Conservation (phyloP, 1,140 invertebrate species). For the Aphaenogaster ashmeadi region DNA sequence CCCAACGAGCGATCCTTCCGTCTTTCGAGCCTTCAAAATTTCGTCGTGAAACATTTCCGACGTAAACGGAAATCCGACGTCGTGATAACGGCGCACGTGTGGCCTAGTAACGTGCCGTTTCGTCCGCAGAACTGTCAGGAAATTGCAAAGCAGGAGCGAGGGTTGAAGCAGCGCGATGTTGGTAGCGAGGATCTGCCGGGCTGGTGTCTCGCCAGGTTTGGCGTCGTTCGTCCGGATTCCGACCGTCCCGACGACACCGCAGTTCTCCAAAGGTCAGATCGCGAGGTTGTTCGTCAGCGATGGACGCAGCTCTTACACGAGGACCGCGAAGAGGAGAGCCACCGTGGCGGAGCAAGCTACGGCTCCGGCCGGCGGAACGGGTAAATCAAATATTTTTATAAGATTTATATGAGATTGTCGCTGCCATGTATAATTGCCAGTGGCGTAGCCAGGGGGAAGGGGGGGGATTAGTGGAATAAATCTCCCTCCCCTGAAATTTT, state of each 20-base stretch:
- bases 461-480: too few species aligned
- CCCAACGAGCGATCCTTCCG: not conserved
- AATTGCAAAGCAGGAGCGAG: not conserved
- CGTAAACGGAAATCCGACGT: not conserved
- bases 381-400: constrained; percentile 78
- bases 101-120: not conserved
- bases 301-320: constrained; percentile 78
- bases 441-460: too few species aligned
- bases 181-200: constrained; percentile 76
- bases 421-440: not conserved
- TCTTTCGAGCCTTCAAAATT: constrained; percentile 13
- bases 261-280: constrained; percentile 75
- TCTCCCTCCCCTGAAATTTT: too few species aligned
- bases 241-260: constrained; percentile 62
- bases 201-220: constrained; percentile 79
- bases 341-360: constrained; percentile 86
- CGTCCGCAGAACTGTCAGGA: constrained; percentile 16
- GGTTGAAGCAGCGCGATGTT: constrained; percentile 78
- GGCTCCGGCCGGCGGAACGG: constrained; percentile 87
- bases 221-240: constrained; percentile 75
- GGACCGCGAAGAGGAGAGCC: constrained; percentile 78
- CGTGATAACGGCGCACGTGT: not conserved
- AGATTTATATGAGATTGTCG: not conserved
- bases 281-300: constrained; percentile 82
- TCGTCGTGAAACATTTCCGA: not conserved